Percentiles rank a stretch among this genome's conserved stretches.
Conservation (phyloP, 2,113 vertebrate genomes). For the Lanius collurio region DNA sequence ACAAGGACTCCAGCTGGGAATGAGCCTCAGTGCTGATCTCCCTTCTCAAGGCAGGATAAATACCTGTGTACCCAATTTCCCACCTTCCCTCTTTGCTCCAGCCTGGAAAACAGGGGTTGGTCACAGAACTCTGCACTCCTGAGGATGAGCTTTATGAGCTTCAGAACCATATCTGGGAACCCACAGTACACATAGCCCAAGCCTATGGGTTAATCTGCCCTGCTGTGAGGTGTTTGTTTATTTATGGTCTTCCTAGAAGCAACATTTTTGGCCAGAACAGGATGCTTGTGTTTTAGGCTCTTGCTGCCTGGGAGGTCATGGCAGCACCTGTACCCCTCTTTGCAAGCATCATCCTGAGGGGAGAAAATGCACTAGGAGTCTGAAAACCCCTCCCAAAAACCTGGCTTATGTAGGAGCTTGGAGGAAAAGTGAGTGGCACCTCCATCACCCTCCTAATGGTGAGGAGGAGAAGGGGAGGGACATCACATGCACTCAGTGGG, state of each 20-base stretch:
- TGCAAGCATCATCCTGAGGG: not conserved
- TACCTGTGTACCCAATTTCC: not conserved
- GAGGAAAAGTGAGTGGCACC: not conserved
- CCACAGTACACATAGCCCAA: not conserved
- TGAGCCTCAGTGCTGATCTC: not conserved
- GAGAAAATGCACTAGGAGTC: not conserved
- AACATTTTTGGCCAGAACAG: not conserved
- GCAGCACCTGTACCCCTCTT: not conserved
- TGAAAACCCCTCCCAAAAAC: not conserved
- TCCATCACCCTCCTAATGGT: not conserved
- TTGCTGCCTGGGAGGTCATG: not conserved
- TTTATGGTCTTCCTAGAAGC: not conserved
- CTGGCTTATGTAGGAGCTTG: not conserved
- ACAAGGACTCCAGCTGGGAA: not conserved
- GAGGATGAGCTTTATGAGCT: not conserved
- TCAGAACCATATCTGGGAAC: not conserved
- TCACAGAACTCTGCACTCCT: not conserved
- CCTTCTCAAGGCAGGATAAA: not conserved
- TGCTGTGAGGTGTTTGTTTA: not conserved
- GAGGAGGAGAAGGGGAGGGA: not conserved
- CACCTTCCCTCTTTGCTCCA: not conserved
- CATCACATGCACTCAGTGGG: accelerated
- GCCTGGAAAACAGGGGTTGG: not conserved
- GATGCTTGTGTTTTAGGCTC: not conserved
- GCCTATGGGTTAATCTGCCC: not conserved